A percentile compares a stretch with the other conserved stretches of the same genome.
Evolutionary conservation across 2,797 vertebrate species (phyloP).

Genomic region (Pachyuromys duprasi): DNA sequence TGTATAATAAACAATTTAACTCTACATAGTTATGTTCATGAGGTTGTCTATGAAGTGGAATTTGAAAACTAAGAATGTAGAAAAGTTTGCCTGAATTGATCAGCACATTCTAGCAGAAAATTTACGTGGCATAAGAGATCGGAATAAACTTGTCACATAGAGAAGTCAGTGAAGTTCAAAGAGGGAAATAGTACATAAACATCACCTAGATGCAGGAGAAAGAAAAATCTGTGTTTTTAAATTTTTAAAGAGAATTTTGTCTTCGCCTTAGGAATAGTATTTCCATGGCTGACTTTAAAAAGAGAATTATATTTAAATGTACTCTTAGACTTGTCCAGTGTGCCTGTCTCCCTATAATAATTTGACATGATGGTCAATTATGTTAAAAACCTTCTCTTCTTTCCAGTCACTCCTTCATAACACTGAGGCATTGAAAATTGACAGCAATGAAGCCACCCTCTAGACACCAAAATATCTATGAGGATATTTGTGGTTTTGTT

Average conservation of each 20-base stretch:
- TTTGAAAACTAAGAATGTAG: neutral
- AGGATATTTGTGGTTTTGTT: neutral
- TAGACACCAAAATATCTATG: neutral
- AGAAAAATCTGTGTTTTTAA: neutral
- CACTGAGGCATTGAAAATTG: neutral
- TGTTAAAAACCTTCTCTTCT: neutral
- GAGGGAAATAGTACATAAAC: neutral
- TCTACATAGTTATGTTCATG: neutral
- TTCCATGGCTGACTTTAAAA: neutral
- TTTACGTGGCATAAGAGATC: neutral
- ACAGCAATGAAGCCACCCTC: neutral
- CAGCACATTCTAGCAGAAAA: neutral
- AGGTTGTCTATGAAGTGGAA: neutral
- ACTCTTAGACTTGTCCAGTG: neutral
- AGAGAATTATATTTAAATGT: neutral
- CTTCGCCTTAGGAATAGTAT: neutral
- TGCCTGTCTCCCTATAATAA: neutral
- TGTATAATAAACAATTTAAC: neutral
- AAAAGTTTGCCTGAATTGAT: neutral
- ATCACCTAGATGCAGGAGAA: neutral
- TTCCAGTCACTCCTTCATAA: neutral
- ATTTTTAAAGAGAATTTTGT: neutral
- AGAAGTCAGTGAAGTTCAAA: neutral
- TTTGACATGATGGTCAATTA: neutral
- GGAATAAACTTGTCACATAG: neutral